A percentile compares a stretch with the other conserved stretches of the same genome.
These are phyloP conservation scores for Orchesella cincta DNA, from an alignment of 1,140 invertebrate genomes.

Conservation along the genomic window DNA sequence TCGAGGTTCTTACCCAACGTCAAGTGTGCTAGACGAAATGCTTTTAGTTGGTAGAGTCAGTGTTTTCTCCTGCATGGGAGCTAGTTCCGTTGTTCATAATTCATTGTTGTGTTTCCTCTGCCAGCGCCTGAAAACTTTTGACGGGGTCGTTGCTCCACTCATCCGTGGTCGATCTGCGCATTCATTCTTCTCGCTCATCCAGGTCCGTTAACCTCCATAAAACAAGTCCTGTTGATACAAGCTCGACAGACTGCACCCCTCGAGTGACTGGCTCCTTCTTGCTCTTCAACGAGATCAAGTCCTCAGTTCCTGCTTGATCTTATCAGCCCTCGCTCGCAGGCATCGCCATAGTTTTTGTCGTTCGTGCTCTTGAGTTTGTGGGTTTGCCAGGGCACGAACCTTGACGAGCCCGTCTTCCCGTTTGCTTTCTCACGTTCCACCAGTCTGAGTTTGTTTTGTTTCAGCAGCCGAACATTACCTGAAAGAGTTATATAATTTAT, in stretches of 20 bases:
- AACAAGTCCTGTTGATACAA: conserved; percentile 92
- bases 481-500: too few species aligned
- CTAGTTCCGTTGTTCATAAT: conserved; percentile 84
- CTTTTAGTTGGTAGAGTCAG: conserved; percentile 88
- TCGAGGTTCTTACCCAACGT: conserved; percentile 87
- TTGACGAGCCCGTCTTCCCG: conserved; percentile 94
- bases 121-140: conserved; percentile 84
- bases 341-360: conserved; percentile 73
- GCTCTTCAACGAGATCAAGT: conserved; percentile 82
- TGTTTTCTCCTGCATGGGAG: conserved; percentile 89
- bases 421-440: conserved; percentile 95
- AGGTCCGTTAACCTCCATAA: conserved; percentile 91
- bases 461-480: conserved; percentile 85
- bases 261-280: conserved; percentile 89
- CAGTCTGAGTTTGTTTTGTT: conserved; percentile 96
- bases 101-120: conserved; percentile 85
- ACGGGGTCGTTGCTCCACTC: conserved; percentile 80
- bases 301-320: conserved; percentile 85
- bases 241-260: conserved; percentile 84
- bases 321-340: conserved; percentile 77
- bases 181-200: conserved; percentile 94
- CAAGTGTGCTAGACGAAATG: conserved; percentile 86
- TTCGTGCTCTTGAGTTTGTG: too few species aligned
- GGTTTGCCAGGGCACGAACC: too few species aligned
- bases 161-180: conserved; percentile 75